Percentiles rank a stretch among this genome's conserved stretches.
These are phyloP conservation scores for Linepithema humile DNA, from an alignment of 1,140 invertebrate species.

Conservation along the genomic window DNA sequence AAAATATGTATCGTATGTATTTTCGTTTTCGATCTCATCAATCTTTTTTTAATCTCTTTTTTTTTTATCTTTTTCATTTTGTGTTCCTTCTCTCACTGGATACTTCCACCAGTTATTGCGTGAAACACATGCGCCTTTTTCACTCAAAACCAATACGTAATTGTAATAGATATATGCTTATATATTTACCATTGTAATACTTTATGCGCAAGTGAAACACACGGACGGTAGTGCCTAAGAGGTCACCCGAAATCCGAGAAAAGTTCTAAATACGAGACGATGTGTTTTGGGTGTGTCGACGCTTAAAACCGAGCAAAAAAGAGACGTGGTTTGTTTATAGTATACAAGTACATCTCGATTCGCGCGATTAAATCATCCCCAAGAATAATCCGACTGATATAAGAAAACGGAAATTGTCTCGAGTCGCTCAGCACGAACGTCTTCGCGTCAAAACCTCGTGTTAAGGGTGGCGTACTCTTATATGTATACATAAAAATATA, in stretches of 20 bases:
- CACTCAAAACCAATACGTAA: neutral
- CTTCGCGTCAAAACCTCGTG: neutral
- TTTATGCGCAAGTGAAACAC: conserved; percentile 54
- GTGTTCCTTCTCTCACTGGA: neutral
- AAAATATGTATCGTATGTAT: conserved; percentile 78
- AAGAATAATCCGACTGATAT: neutral
- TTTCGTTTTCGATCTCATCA: conserved; percentile 32
- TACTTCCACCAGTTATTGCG: neutral
- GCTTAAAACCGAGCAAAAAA: neutral
- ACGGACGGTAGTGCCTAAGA: conserved; percentile 71
- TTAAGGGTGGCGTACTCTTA: neutral
- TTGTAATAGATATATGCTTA: conserved; percentile 33
- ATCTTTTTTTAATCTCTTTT: conserved; percentile 11
- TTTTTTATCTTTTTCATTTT: neutral
- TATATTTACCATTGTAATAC: conserved; percentile 33
- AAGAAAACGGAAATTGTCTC: neutral
- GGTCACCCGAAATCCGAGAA: conserved; percentile 59
- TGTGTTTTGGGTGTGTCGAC: conserved; percentile 3
- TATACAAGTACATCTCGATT: conserved; percentile 6
- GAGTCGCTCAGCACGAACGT: conserved; percentile 31
- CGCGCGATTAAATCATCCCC: neutral
- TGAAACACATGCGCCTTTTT: neutral
- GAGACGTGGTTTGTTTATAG: neutral
- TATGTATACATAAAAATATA: conserved; percentile 38
- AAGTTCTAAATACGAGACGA: conserved; percentile 6